Evolutionary conservation across 2,113 vertebrate genomes (phyloP), one percentile per base, ranked within the genome.

Genomic region (Grantiella picta): DNA sequence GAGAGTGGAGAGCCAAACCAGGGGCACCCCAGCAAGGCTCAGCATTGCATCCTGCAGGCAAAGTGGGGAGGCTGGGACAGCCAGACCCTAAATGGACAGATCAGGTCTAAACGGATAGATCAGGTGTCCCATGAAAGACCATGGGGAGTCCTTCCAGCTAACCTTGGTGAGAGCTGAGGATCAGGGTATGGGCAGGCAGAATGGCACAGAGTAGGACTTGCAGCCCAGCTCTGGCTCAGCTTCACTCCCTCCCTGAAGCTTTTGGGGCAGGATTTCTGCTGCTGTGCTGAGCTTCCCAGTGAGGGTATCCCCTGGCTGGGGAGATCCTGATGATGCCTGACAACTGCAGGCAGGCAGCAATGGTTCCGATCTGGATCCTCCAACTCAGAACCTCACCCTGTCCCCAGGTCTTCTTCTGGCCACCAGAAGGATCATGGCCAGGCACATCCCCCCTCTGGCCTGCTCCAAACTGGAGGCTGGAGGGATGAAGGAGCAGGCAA

Each of bases 121-220:
- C 44, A 56, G 44, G 47, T 33, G 25, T 79, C 19, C 63, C 38
- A 23, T 2, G 14, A 54, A 64, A 38, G 20, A 23, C 38, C 10
- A 1, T 0, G 0, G 31, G 15, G 24, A 82, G 17, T 19, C 66
- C 73, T 77, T 69, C 20, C 78, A 86, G 68, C 19, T 4, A 4
- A 28, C 69, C 13, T 5, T 23, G n/a, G 7, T 0, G 1, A 65
- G 56, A n/a, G 18, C 0, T 65, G 44, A 29, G 40, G 24, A 44
- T 45, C 42, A 44, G 42, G 16, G 22, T 19, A 9, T 10, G 68
- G 44, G 25, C 33, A 72, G 50, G 49, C 35, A 52, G 61, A 36
- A 86, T 24, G 33, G 36, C 33, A 33, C 1, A 2, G 22, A 17
- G 15, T 9, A 13, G 63, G 23, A 75, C 23, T 50, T 0, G 0